Evolutionary conservation across 2,888 invertebrate genomes (phyloP), one percentile per base, ranked within the genome.

Genomic region (Drosophila mimetica): DNA sequence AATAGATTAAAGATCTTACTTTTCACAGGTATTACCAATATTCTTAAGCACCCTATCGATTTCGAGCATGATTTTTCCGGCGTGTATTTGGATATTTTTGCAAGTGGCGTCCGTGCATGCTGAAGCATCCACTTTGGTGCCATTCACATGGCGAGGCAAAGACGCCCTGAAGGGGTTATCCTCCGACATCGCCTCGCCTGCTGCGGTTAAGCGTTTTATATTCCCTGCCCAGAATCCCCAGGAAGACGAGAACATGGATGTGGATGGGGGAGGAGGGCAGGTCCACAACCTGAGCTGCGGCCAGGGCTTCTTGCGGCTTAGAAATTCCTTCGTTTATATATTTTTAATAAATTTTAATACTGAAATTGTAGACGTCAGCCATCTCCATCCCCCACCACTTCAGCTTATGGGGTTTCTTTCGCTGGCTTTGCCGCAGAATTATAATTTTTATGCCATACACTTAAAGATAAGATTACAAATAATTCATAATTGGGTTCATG

Each of bases 31-130:
- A 6, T 20, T 3, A 11, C 2, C 2, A 6, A 20, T 9, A 8
- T 8, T 2, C 16, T 1, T 2, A 1, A 4, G 9, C 16, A 9
- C 37, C 4, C 9, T 9, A 37, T 44, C 44, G 44, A 44, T 28
- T 22, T 11, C 11, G 5, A 16, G 1, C 25, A 30, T 14, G 5
- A 28, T 11, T 9, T 18, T 50, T 34, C 16, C 25, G 6, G 5
- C 13, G 14, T 53, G 57, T 16, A 32, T 51, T 36, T 25, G 63
- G 63, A 66, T 42, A 65, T 61, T 65, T 46, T 66, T 36, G 64
- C 76, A 86, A 84, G 88, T 84, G 86, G 76, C 76, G 84, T 76
- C 80, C 88, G 84, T 88, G 88, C 84, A 84, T 84, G 84, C 84
- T 88, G 74, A 84, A 84, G 86, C 86, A 86, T 88, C 84, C 88